Percentiles rank a stretch among this genome's conserved stretches.
Conservation (phyloP, 2,888 invertebrate species). For the Holacanthella duospinosa region DNA sequence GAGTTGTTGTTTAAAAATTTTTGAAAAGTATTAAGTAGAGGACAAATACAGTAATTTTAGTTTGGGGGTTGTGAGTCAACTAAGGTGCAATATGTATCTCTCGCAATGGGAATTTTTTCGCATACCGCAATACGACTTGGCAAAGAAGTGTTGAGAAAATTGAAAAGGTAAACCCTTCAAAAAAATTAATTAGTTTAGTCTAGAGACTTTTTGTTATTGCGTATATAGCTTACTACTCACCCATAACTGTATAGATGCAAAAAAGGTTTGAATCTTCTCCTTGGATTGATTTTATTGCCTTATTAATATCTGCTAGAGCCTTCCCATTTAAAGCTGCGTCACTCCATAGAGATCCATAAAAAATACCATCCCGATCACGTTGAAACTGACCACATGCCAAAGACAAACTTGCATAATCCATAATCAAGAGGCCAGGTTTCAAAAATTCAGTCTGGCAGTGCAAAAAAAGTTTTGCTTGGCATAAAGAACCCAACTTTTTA, state of each 20-base stretch:
- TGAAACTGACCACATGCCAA: not conserved
- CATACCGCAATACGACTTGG: too few species aligned
- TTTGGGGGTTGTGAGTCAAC: not conserved
- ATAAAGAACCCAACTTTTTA: not conserved
- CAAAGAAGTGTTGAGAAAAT: not conserved
- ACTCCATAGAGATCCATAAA: not conserved
- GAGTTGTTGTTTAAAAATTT: not conserved
- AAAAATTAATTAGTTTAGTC: not conserved
- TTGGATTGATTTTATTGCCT: not conserved
- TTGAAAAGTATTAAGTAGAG: not conserved
- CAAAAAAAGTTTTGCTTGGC: not conserved
- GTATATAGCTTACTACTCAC: not conserved
- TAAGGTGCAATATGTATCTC: too few species aligned
- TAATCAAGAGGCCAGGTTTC: not conserved
- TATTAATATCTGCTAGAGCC: not conserved
- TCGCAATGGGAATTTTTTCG: not conserved
- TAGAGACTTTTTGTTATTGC: not conserved
- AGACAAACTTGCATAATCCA: not conserved
- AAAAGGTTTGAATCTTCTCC: not conserved
- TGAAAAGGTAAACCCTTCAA: not conserved
- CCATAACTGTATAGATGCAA: not conserved
- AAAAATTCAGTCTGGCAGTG: too few species aligned
- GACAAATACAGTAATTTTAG: not conserved
- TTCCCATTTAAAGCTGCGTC: not conserved
- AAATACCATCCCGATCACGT: not conserved